Evolutionary conservation across 1,140 invertebrate genomes (phyloP).

Genomic region (Drosophila kikkawai): DNA sequence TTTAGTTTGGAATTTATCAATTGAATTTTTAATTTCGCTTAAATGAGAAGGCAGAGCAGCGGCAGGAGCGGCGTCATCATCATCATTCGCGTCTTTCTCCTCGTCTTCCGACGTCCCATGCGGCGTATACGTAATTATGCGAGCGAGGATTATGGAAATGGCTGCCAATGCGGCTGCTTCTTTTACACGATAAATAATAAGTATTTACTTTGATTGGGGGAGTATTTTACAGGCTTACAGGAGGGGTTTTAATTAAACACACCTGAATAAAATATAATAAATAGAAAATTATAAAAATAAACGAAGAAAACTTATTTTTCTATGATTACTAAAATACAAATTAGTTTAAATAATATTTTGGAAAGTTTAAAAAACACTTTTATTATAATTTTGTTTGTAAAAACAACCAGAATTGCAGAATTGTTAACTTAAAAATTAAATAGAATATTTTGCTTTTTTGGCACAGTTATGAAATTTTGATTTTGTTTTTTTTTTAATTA

Average conservation of each 20-base stretch:
- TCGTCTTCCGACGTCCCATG: slow-evolving; percentile 41
- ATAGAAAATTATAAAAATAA: background rate
- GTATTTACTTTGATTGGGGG: background rate
- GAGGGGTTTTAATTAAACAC: background rate
- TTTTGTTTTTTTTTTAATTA: background rate
- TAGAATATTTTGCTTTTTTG: no score
- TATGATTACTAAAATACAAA: background rate
- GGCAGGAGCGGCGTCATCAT: slow-evolving; percentile 17
- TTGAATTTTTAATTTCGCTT: slow-evolving; percentile 73
- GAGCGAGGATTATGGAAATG: slow-evolving; percentile 65
- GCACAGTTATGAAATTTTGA: no score
- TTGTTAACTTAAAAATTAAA: no score
- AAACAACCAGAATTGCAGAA: no score
- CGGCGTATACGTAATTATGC: slow-evolving; percentile 78
- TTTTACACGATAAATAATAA: slow-evolving; percentile 3
- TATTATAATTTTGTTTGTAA: background rate
- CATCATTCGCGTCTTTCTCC: slow-evolving; percentile 18
- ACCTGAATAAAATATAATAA: no score
- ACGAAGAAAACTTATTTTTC: background rate
- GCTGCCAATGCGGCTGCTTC: slow-evolving; percentile 19
- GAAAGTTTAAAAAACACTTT: background rate
- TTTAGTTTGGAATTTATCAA: slow-evolving; percentile 70
- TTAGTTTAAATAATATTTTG: background rate
- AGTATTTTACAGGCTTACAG: background rate
- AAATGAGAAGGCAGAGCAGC: slow-evolving; percentile 46